Evolutionary conservation across 2,888 invertebrate genomes (phyloP).

Genomic region (Chouioia cunea): DNA sequence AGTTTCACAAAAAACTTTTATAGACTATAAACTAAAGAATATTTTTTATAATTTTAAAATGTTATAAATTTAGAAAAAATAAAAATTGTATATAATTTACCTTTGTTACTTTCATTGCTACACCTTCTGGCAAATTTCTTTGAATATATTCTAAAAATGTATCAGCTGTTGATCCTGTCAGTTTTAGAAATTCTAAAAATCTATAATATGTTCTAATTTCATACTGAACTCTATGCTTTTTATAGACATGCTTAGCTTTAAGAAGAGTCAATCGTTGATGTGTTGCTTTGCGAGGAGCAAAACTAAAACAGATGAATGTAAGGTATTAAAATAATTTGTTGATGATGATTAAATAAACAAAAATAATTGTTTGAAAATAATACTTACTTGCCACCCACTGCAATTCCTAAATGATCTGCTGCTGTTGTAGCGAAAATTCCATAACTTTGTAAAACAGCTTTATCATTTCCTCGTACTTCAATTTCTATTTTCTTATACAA

Average conservation of each 20-base stretch:
- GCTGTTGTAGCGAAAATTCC: conserved; percentile 85
- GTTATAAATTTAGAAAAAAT: conserved; percentile 19
- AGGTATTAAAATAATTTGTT: conserved; percentile 21
- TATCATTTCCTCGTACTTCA: conserved; percentile 90
- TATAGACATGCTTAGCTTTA: conserved; percentile 89
- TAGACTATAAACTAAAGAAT: conserved; percentile 18
- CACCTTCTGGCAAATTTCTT: conserved; percentile 97
- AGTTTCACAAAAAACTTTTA: conserved; percentile 19
- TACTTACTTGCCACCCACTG: conserved; percentile 74
- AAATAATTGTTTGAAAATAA: conserved; percentile 24
- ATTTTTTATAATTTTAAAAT: conserved; percentile 13
- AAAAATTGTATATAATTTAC: conserved; percentile 64
- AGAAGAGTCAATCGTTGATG: conserved; percentile 85
- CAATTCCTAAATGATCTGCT: conserved; percentile 84
- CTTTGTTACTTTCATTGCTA: conserved; percentile 91
- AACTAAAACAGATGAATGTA: conserved; percentile 72
- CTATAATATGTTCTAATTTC: conserved; percentile 94
- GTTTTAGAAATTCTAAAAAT: conserved; percentile 82
- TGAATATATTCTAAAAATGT: conserved; percentile 97
- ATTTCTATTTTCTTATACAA: conserved; percentile 86
- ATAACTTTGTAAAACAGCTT: conserved; percentile 89
- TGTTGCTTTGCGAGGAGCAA: conserved; percentile 78
- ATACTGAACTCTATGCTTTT: conserved; percentile 96
- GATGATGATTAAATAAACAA: background rate
- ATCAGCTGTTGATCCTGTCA: conserved; percentile 96